Percentiles rank a stretch among this genome's conserved stretches.
phyloP scores from a whole-genome alignment of 2,888 invertebrate genomes.

The Stenchaetothrips biformis region DNA sequence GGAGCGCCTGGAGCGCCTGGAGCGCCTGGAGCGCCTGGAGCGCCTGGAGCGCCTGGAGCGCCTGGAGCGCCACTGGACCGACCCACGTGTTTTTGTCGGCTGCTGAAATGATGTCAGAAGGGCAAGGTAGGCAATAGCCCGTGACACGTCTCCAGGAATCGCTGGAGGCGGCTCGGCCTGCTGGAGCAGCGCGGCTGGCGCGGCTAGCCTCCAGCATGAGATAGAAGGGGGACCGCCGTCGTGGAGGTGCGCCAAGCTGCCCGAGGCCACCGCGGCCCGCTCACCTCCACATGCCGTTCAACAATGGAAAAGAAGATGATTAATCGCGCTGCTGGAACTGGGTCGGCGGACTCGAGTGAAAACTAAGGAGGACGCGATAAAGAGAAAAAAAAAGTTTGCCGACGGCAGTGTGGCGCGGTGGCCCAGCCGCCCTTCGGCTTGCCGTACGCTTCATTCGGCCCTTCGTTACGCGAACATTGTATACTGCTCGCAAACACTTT shows the following conservation, averaged over 20 bases:
- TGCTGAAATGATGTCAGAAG: no score
- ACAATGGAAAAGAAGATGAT: constrained; percentile 8
- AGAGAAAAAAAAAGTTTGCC: background rate
- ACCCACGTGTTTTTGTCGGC: no score
- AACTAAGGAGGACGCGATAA: background rate
- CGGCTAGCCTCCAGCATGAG: background rate
- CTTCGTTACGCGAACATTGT: no score
- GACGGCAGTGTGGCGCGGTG: background rate
- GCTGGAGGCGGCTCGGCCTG: background rate
- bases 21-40: no score
- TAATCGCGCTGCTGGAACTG: background rate
- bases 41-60: no score
- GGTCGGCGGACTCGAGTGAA: background rate
- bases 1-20: no score
- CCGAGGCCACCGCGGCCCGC: background rate
- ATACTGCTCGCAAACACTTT: no score
- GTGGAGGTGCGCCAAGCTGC: background rate
- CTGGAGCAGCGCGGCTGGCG: background rate
- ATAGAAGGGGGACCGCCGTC: background rate
- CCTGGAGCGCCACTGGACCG: no score
- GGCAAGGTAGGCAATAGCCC: no score
- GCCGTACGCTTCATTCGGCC: no score
- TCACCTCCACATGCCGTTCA: background rate
- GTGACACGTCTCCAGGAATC: no score
- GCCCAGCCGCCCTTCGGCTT: no score